Evolutionary conservation across 2,797 vertebrate genomes (phyloP).

Genomic region (Momotus momota): DNA sequence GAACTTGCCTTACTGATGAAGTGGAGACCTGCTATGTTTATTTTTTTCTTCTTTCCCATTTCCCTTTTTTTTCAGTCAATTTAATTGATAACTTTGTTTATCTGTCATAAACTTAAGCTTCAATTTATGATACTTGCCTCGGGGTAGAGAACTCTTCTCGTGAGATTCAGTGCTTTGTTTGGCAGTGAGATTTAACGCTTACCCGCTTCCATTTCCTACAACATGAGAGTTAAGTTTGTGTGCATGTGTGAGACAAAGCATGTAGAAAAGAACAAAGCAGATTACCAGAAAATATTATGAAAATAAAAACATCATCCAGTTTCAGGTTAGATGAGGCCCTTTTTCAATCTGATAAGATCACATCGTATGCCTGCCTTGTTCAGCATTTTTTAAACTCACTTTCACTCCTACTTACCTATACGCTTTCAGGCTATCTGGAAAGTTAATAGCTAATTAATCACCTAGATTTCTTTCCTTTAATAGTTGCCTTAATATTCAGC

Average conservation of each 20-base stretch:
- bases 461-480: not conserved
- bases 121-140: not conserved
- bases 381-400: not conserved
- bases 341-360: not conserved
- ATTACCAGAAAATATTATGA: not conserved
- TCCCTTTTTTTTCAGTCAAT: not conserved
- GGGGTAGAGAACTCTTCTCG: not conserved
- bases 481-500: not conserved
- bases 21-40: not conserved
- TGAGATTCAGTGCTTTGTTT: not conserved
- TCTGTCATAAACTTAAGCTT: not conserved
- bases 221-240: not conserved
- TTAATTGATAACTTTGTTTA: not conserved
- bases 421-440: not conserved
- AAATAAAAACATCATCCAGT: not conserved
- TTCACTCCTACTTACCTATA: not conserved
- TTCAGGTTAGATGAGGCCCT: not conserved
- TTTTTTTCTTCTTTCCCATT: constrained; percentile 10
- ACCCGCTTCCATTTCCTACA: not conserved
- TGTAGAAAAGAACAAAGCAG: not conserved
- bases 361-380: not conserved
- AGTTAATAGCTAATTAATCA: not conserved
- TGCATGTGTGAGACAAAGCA: not conserved
- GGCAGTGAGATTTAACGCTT: not conserved
- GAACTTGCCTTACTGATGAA: not conserved